phyloP scores from a whole-genome alignment of 2,797 vertebrate species.

The Mus minutoides region DNA sequence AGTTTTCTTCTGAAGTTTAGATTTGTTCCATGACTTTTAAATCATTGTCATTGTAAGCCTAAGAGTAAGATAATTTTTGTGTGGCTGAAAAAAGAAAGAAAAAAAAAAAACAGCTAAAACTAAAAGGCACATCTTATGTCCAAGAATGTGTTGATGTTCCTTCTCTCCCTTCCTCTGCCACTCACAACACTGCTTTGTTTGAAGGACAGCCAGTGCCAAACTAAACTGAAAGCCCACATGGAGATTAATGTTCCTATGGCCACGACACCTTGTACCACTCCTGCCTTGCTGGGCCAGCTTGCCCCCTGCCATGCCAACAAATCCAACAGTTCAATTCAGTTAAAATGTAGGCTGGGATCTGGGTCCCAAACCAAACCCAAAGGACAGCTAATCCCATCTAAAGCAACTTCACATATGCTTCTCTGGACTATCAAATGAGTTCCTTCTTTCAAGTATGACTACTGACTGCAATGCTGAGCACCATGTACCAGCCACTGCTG shows the following conservation, averaged over 20 bases:
- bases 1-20: slow-evolving; percentile 61
- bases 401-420: slow-evolving; percentile 40
- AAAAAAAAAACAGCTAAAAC: slow-evolving; percentile 68
- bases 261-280: slow-evolving; percentile 52
- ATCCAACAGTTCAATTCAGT: slow-evolving; percentile 43
- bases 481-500: neutral
- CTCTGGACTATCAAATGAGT: slow-evolving; percentile 16
- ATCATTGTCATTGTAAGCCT: slow-evolving; percentile 58
- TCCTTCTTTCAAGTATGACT: slow-evolving; percentile 52
- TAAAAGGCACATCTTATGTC: slow-evolving; percentile 74
- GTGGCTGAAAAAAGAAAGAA: slow-evolving; percentile 51
- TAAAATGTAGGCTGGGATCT: slow-evolving; percentile 40
- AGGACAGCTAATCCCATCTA: slow-evolving; percentile 3
- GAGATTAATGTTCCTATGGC: slow-evolving; percentile 66
- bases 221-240: slow-evolving; percentile 66
- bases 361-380: slow-evolving; percentile 50
- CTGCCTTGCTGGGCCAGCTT: neutral
- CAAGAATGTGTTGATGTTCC: slow-evolving; percentile 78
- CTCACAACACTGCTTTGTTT: slow-evolving; percentile 75
- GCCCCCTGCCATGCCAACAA: neutral
- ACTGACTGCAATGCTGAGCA: neutral
- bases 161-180: slow-evolving; percentile 69
- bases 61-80: slow-evolving; percentile 69
- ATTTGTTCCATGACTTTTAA: slow-evolving; percentile 53
- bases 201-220: slow-evolving; percentile 67